Conservation (phyloP, 1,140 invertebrate species). For the Leptinotarsa lineolata region DNA sequence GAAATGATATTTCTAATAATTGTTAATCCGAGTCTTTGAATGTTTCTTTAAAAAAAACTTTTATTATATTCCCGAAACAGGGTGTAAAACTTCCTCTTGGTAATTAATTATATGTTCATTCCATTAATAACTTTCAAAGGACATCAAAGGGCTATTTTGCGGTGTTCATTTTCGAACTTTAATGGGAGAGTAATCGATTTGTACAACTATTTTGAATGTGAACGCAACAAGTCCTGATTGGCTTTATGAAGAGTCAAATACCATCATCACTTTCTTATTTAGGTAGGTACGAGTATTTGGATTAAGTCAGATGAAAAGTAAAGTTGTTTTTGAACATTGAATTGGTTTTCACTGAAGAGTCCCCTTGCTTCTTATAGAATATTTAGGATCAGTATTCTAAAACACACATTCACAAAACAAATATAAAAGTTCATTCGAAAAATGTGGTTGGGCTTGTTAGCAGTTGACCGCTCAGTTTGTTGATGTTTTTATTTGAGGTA, state of each 20-base stretch:
- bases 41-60: conserved; percentile 1
- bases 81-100: background rate
- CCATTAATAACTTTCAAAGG: background rate
- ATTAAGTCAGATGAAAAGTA: too few species aligned
- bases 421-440: background rate
- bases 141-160: background rate
- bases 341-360: background rate
- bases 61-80: background rate
- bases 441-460: conserved; percentile 12
- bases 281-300: too few species aligned
- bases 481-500: background rate
- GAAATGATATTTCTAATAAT: too few species aligned
- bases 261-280: too few species aligned
- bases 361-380: background rate
- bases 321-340: too few species aligned
- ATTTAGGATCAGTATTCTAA: background rate
- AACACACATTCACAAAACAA: background rate
- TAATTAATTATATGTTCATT: conserved; percentile 1
- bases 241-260: too few species aligned
- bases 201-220: background rate
- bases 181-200: background rate
- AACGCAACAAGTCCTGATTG: conserved; percentile 12
- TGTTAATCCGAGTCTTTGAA: too few species aligned
- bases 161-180: background rate
- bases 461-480: background rate